Evolutionary conservation across 2,797 vertebrate genomes (phyloP), one percentile per base, ranked within the genome.

Genomic region (Cottoperca gobio): DNA sequence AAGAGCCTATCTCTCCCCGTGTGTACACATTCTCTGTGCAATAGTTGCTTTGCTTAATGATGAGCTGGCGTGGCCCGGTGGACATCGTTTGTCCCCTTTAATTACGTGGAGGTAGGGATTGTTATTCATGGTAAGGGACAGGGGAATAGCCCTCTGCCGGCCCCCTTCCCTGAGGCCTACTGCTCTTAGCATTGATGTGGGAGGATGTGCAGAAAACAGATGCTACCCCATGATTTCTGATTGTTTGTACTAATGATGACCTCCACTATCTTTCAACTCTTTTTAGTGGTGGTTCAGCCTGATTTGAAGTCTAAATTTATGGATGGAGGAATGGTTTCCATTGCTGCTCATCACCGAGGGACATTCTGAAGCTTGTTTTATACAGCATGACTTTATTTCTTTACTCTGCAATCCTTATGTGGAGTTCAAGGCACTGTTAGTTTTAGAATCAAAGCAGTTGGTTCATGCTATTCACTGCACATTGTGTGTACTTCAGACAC

Each of bases 11-110:
- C 83, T 76, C 66, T 82, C 72, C 69, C 61, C 12, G 0, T 89
- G 82, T 68, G 73, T 86, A 82, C 69, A 86, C 82, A 70, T 78
- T 54, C 80, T 79, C 71, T 80, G 57, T 70, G 88, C 88, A 88
- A 77, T 86, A 89, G 87, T 90, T 86, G 69, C 87, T 91, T 85
- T 92, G 84, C 81, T 93, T 95, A 94, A 95, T 92, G 92, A 92
- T 83, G 83, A 85, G 90, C 77, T 71, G 53, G 82, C 42, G 57
- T 74, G 70, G 89, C 82, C 81, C 81, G 12, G 19, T 85, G 90
- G 85, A 82, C 88, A 82, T 94, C 85, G 77, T 93, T 84, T 87
- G 85, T 94, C 89, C 86, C 73, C 91, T 94, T 87, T 94, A 93
- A 92, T 92, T 92, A 86, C 88, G 88, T 90, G 91, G 75, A 76